A percentile compares a stretch with the other conserved stretches of the same genome.
Evolutionary conservation across 2,113 vertebrate genomes (phyloP).

Genomic region (Murina feae): DNA sequence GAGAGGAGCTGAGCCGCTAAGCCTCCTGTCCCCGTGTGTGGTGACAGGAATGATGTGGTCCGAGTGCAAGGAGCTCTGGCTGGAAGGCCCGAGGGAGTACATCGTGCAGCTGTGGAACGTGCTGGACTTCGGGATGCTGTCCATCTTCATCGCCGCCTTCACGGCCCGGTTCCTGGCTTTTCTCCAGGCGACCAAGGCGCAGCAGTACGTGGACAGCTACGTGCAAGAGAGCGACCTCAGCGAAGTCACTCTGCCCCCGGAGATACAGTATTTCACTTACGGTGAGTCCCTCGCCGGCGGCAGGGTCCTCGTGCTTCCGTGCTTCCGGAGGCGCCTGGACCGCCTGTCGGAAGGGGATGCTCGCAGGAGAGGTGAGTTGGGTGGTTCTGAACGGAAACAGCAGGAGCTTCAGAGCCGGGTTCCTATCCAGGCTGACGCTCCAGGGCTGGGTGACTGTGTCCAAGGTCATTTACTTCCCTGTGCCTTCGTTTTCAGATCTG

Average conservation of each 20-base stretch:
- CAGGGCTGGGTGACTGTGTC: background rate
- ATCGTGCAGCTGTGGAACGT: slow-evolving; percentile 91
- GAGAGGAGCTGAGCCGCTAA: accelerated
- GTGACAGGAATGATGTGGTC: slow-evolving; percentile 93
- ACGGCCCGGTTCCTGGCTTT: slow-evolving; percentile 90
- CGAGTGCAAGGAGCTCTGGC: slow-evolving; percentile 92
- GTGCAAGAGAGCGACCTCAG: slow-evolving; percentile 86
- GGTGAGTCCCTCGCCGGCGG: slow-evolving; percentile 80
- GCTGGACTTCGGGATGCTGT: slow-evolving; percentile 92
- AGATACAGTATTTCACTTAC: slow-evolving; percentile 90
- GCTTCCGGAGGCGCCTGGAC: background rate
- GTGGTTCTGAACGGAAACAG: background rate
- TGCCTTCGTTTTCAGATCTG: background rate
- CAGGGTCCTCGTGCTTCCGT: background rate
- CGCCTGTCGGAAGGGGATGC: background rate
- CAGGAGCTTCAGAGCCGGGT: background rate
- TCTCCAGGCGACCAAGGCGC: slow-evolving; percentile 89
- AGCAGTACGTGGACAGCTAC: slow-evolving; percentile 89
- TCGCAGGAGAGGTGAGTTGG: background rate
- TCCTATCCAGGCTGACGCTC: background rate
- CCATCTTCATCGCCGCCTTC: slow-evolving; percentile 92
- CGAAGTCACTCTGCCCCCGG: slow-evolving; percentile 86
- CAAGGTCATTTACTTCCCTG: background rate
- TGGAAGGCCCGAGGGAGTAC: slow-evolving; percentile 90
- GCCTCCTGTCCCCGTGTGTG: background rate